These are phyloP conservation scores for Vanessa tameamea DNA, from an alignment of 1,140 invertebrate genomes.

Conservation along the genomic window DNA sequence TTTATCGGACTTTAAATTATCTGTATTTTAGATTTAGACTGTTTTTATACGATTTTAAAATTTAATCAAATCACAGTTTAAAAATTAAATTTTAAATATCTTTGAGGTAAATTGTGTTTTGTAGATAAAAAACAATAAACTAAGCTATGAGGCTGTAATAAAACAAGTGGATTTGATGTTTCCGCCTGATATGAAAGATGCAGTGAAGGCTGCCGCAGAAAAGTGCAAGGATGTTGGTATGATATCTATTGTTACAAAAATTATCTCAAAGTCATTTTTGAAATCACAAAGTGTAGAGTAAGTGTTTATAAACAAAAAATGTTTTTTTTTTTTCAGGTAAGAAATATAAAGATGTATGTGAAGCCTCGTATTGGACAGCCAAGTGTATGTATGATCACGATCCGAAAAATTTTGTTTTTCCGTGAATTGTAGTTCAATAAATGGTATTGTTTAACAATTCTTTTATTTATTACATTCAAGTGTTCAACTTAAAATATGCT, in stretches of 20 bases:
- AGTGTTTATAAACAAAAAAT: background rate
- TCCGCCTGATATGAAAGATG: slow-evolving; percentile 58
- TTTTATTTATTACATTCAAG: slow-evolving; percentile 1
- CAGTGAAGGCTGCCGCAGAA: slow-evolving; percentile 56
- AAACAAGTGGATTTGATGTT: slow-evolving; percentile 73
- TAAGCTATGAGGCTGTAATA: slow-evolving; percentile 61
- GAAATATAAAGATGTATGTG: slow-evolving; percentile 66
- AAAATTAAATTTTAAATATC: background rate
- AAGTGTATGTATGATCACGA: slow-evolving; percentile 68
- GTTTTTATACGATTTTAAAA: background rate
- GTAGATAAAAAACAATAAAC: slow-evolving; percentile 68
- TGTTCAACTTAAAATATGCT: no score
- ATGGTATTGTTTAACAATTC: background rate
- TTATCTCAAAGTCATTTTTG: background rate
- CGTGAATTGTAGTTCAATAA: slow-evolving; percentile 33
- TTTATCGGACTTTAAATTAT: background rate
- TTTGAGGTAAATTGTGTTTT: slow-evolving; percentile 17
- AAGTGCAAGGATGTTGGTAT: slow-evolving; percentile 56
- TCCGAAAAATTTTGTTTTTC: slow-evolving; percentile 65
- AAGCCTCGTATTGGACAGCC: slow-evolving; percentile 62
- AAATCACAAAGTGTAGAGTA: background rate
- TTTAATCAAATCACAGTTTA: background rate
- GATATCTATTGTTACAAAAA: slow-evolving; percentile 9
- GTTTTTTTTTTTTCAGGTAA: slow-evolving; percentile 52
- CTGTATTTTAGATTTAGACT: background rate